A percentile compares a stretch with the other conserved stretches of the same genome.
Evolutionary conservation across 2,113 vertebrate genomes (phyloP).

Genomic region (Leptodactylus fuscus): DNA sequence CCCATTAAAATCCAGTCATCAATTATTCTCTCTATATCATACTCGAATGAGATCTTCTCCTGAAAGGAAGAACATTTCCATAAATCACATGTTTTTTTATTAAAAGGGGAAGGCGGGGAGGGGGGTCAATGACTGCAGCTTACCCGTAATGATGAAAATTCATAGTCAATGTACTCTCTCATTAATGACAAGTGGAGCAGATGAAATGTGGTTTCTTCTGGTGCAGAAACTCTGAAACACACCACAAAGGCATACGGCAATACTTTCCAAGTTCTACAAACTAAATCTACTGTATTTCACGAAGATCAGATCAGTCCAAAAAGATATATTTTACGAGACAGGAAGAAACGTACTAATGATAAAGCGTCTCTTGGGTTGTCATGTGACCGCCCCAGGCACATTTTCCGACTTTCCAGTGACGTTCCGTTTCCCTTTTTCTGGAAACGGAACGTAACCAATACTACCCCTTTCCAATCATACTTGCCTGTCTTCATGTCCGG

Average conservation of each 20-base stretch:
- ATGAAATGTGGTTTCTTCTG: slow-evolving; percentile 98
- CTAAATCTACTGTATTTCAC: too few species aligned
- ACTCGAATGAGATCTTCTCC: slow-evolving; percentile 86
- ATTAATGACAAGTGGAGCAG: slow-evolving; percentile 95
- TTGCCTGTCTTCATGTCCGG: too few species aligned
- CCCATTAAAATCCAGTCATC: slow-evolving; percentile 99
- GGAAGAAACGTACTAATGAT: too few species aligned
- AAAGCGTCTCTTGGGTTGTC: too few species aligned
- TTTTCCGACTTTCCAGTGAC: too few species aligned
- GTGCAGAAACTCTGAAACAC: slow-evolving; percentile 87
- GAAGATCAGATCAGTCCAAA: too few species aligned
- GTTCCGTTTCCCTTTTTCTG: too few species aligned
- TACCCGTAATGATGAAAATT: slow-evolving; percentile 92
- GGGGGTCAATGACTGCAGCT: slow-evolving; percentile 64
- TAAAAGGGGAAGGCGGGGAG: slow-evolving; percentile 28
- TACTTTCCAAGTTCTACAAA: too few species aligned
- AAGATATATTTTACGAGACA: too few species aligned
- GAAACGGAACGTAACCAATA: too few species aligned
- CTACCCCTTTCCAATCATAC: too few species aligned
- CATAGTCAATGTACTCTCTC: slow-evolving; percentile 98
- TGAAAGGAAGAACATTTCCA: slow-evolving; percentile 65
- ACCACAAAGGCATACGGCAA: slow-evolving; percentile 60
- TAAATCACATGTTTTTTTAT: background rate
- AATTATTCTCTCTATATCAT: slow-evolving; percentile 95
- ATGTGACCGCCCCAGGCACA: too few species aligned